These are phyloP conservation scores for Deroptyus accipitrinus DNA, from an alignment of 2,113 vertebrate genomes.

Conservation along the genomic window DNA sequence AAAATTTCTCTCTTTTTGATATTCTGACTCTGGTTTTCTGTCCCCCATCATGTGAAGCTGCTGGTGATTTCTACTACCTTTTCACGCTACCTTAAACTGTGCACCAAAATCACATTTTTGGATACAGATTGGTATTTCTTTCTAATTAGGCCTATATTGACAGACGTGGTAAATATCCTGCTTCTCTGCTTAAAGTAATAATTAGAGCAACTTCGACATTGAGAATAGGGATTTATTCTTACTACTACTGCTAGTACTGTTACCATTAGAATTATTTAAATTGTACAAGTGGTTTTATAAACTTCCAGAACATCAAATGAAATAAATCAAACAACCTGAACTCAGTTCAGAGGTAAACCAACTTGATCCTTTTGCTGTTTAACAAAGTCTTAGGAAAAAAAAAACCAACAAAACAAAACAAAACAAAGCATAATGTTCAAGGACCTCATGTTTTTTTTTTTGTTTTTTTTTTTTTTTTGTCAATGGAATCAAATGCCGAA, in stretches of 20 bases:
- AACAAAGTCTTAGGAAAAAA: neutral
- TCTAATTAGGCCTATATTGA: neutral
- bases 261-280: neutral
- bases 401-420: too few relatives aligned
- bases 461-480: neutral
- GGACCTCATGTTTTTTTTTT: neutral
- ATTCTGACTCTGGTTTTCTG: neutral
- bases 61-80: neutral
- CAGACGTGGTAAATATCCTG: neutral
- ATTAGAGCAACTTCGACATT: neutral
- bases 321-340: neutral
- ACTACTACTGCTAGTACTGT: neutral
- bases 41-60: neutral
- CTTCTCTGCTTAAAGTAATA: neutral
- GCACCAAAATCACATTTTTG: neutral
- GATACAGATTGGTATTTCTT: neutral
- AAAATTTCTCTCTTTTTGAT: neutral
- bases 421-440: neutral
- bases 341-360: neutral
- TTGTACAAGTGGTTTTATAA: neutral
- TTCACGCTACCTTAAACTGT: neutral
- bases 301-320: neutral
- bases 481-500: neutral
- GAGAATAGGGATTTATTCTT: neutral
- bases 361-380: neutral